Percentiles rank a stretch among this genome's conserved stretches.
Conservation (phyloP, 1,140 invertebrate genomes). For the Eueides isabella region DNA sequence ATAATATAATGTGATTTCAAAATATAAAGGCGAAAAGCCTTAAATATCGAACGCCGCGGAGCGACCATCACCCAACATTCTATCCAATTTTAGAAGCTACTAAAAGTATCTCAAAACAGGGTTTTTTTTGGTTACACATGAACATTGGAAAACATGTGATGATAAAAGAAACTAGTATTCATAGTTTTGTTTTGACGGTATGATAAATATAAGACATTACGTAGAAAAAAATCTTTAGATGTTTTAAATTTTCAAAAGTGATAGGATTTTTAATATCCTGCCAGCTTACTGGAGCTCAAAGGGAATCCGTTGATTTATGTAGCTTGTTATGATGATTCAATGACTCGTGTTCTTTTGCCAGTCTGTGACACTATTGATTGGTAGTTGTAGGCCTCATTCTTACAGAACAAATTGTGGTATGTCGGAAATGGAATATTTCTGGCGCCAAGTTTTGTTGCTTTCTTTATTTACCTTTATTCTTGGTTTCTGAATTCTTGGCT, state of each 20-base stretch:
- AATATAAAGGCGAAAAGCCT: too few species aligned
- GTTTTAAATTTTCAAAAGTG: conserved; percentile 1
- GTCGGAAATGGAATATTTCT: background rate
- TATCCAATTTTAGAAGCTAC: too few species aligned
- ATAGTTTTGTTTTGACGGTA: background rate
- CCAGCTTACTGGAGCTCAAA: conserved; percentile 35
- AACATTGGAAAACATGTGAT: too few species aligned
- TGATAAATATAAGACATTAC: conserved; percentile 1
- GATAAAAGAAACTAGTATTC: background rate
- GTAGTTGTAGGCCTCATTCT: conserved; percentile 14
- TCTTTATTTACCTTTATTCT: background rate
- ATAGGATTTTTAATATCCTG: conserved; percentile 33
- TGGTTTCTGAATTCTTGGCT: too few species aligned
- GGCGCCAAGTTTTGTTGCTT: background rate
- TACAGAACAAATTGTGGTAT: conserved; percentile 5
- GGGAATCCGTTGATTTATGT: conserved; percentile 51
- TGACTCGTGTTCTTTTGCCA: conserved; percentile 45
- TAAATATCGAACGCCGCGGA: too few species aligned
- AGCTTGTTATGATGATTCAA: conserved; percentile 50
- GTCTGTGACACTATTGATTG: conserved; percentile 46
- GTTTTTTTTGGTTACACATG: too few species aligned
- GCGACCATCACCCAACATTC: too few species aligned
- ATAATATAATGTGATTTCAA: too few species aligned
- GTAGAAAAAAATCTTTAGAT: conserved; percentile 8
- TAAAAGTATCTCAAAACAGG: too few species aligned